These are phyloP conservation scores for Astropecten irregularis DNA, from an alignment of 53 echinoderm and acorn worm genomes.

Conservation along the genomic window DNA sequence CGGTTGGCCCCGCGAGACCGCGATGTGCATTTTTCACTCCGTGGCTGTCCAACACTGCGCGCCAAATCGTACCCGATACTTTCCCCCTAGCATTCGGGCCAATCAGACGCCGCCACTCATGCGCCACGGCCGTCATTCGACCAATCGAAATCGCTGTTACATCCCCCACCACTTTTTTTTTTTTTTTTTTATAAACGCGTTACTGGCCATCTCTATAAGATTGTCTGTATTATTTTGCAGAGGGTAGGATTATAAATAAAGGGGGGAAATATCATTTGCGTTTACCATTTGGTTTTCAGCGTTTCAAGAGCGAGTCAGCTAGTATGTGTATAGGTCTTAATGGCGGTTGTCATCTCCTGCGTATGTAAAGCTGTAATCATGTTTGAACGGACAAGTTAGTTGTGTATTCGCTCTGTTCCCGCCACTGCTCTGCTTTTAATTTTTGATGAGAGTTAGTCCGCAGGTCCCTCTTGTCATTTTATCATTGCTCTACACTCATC, in stretches of 20 bases:
- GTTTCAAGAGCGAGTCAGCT: too few relatives aligned
- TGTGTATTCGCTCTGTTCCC: neutral
- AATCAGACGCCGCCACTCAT: slow-evolving; percentile 17
- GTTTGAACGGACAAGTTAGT: too few relatives aligned
- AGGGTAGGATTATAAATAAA: neutral
- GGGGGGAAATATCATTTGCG: too few relatives aligned
- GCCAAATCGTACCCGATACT: neutral
- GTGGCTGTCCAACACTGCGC: too few relatives aligned
- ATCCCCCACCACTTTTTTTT: too few relatives aligned
- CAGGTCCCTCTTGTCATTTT: neutral
- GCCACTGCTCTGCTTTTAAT: neutral
- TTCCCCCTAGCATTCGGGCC: neutral
- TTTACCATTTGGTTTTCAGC: too few relatives aligned
- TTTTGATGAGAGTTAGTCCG: slow-evolving; percentile 19
- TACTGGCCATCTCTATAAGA: too few relatives aligned
- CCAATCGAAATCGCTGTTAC: slow-evolving; percentile 13
- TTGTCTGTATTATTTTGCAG: neutral
- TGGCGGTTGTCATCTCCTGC: neutral
- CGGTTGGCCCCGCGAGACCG: slow-evolving; percentile 3
- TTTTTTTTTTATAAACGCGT: too few relatives aligned
- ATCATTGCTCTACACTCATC: too few relatives aligned
- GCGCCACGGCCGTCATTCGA: neutral
- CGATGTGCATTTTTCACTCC: neutral
- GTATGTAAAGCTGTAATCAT: too few relatives aligned
- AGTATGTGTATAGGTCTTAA: too few relatives aligned